Conservation (phyloP, 2,113 vertebrate species). For the Euleptes europaea region DNA sequence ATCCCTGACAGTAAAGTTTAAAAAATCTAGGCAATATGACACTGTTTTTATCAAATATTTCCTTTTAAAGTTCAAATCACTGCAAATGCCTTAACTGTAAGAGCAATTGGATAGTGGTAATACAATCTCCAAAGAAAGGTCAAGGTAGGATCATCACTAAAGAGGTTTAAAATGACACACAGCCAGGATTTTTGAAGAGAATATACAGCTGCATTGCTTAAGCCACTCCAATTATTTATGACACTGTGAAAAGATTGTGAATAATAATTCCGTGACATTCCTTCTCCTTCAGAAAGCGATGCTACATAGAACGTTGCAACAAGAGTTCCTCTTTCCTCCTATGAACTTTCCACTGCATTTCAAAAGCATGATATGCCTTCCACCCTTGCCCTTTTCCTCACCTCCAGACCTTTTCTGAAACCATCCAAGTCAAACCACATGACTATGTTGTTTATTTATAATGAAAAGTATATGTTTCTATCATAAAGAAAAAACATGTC, state of each 20-base stretch:
- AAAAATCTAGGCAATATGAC: background rate
- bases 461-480: background rate
- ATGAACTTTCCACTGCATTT: background rate
- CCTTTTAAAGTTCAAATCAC: background rate
- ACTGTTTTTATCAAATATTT: background rate
- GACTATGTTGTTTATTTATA: conserved; percentile 8
- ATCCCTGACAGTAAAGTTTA: background rate
- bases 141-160: background rate
- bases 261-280: background rate
- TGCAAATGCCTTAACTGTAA: background rate
- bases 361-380: background rate
- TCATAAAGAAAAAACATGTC: background rate
- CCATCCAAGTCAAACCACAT: background rate
- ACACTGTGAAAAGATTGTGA: background rate
- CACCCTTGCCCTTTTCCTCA: background rate
- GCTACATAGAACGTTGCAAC: background rate
- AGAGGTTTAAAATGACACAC: conserved; percentile 11
- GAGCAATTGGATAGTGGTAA: background rate
- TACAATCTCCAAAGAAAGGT: conserved; percentile 17
- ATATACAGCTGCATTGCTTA: background rate
- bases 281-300: background rate
- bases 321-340: background rate
- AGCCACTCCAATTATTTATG: conserved; percentile 8
- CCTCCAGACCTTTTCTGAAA: background rate
- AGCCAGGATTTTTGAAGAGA: background rate